phyloP scores from a whole-genome alignment of 2,113 vertebrate genomes.

The Hiodon alosoides region DNA sequence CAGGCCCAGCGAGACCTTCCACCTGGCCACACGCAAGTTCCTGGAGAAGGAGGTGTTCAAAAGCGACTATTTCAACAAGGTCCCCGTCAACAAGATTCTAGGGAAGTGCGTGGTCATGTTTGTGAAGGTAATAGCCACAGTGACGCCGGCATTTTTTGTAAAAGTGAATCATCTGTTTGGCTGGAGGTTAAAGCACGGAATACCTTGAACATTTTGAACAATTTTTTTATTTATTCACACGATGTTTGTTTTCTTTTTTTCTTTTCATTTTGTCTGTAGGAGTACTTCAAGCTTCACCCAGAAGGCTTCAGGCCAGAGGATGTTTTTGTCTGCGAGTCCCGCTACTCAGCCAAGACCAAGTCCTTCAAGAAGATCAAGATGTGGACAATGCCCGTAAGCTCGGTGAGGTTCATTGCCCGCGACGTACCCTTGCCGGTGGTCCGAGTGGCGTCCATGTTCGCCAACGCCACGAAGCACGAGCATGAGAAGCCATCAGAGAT shows the following conservation, averaged over 20 bases:
- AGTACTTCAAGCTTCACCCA: conserved; percentile 93
- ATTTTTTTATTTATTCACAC: neutral
- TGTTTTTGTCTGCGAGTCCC: conserved; percentile 90
- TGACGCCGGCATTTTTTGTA: neutral
- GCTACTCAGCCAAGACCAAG: conserved; percentile 85
- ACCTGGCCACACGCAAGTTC: conserved; percentile 92
- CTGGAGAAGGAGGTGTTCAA: conserved; percentile 97
- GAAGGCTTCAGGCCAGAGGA: conserved; percentile 85
- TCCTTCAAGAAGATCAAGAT: conserved; percentile 97
- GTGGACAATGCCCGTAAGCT: conserved; percentile 84
- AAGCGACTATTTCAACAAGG: conserved; percentile 92
- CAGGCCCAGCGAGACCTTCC: conserved; percentile 93
- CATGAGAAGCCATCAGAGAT: conserved; percentile 72
- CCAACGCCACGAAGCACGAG: conserved; percentile 73
- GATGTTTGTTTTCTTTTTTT: neutral
- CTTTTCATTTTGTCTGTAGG: conserved; percentile 53
- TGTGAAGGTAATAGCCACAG: conserved; percentile 78
- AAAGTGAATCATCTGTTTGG: neutral
- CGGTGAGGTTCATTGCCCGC: conserved; percentile 73
- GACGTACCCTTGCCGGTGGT: conserved; percentile 86
- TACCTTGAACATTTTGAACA: too few species aligned
- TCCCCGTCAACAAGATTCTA: conserved; percentile 84
- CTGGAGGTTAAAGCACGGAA: neutral
- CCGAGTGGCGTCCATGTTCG: conserved; percentile 92
- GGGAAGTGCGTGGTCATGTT: conserved; percentile 96